Evolutionary conservation across 2,888 invertebrate genomes (phyloP).

Genomic region (Byasa hedistus): DNA sequence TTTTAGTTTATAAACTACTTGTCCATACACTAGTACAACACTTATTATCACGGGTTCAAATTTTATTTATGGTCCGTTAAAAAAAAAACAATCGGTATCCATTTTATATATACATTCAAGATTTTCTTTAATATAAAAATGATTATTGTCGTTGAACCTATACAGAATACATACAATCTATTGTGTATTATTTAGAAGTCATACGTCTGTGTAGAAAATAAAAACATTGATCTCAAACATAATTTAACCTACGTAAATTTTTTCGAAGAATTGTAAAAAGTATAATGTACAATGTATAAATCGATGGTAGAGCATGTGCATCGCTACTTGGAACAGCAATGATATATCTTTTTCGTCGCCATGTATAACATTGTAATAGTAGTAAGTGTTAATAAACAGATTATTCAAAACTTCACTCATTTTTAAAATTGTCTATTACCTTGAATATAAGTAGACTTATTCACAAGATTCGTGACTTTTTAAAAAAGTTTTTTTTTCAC

Average conservation of each 20-base stretch:
- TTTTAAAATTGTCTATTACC: background rate
- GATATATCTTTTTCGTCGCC: constrained; percentile 52
- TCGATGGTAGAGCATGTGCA: constrained; percentile 12
- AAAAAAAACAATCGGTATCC: constrained; percentile 8
- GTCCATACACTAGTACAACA: constrained; percentile 16
- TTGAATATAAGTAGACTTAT: background rate
- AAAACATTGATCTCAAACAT: constrained; percentile 37
- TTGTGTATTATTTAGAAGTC: constrained; percentile 15
- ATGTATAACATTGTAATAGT: constrained; percentile 69
- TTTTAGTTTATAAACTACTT: background rate
- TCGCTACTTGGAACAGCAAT: constrained; percentile 43
- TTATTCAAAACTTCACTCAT: constrained; percentile 22
- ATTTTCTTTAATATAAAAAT: background rate
- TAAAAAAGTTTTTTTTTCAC: too few relatives aligned
- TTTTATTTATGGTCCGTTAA: constrained; percentile 13
- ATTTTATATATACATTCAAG: background rate
- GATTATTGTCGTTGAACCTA: constrained; percentile 14
- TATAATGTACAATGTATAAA: constrained; percentile 28
- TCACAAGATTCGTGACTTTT: too few relatives aligned
- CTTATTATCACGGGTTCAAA: constrained; percentile 11
- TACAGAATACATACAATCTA: constrained; percentile 3
- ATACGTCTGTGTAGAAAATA: constrained; percentile 25
- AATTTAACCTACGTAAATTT: constrained; percentile 31
- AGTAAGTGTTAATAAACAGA: constrained; percentile 75
- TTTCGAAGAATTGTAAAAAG: constrained; percentile 23